phyloP scores from a whole-genome alignment of 2,888 invertebrate species.

The Euclidia mi region DNA sequence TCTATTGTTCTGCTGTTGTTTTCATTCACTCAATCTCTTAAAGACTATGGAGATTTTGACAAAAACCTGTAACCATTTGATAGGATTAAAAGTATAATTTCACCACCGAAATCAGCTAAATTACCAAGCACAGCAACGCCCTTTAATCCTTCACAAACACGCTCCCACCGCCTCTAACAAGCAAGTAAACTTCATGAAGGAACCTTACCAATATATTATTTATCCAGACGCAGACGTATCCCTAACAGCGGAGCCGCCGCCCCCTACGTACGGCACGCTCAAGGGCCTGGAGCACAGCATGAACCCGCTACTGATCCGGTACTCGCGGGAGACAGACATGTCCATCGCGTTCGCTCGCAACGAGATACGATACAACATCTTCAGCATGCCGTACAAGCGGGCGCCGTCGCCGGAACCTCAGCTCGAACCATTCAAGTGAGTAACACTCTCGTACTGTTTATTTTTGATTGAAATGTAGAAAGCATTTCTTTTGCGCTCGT shows the following conservation, averaged over 20 bases:
- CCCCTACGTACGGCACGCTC: slow-evolving; percentile 94
- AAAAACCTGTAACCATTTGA: too few relatives aligned
- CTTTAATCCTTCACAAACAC: too few relatives aligned
- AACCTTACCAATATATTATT: neutral
- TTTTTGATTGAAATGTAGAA: too few relatives aligned
- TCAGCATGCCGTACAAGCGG: slow-evolving; percentile 89
- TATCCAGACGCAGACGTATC: slow-evolving; percentile 82
- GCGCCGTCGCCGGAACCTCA: slow-evolving; percentile 85
- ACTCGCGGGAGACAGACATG: slow-evolving; percentile 97
- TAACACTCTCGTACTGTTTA: neutral
- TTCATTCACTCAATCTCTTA: too few relatives aligned
- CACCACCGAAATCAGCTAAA: too few relatives aligned
- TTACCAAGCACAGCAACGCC: too few relatives aligned
- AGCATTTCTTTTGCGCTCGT: too few relatives aligned
- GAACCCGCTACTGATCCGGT: slow-evolving; percentile 97
- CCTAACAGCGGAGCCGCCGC: slow-evolving; percentile 91
- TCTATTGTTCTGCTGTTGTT: too few relatives aligned
- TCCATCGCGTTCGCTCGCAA: slow-evolving; percentile 95
- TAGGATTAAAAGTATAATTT: too few relatives aligned
- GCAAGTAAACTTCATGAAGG: neutral
- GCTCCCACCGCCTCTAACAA: too few relatives aligned
- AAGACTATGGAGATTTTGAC: too few relatives aligned
- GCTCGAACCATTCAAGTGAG: slow-evolving; percentile 93
- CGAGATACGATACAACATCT: slow-evolving; percentile 95
- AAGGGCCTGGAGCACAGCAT: slow-evolving; percentile 97